Evolutionary conservation across 30 jellyfish, hydroid and myxozoan species (phyloP), one percentile per base, ranked within the genome.

Genomic region (Turritopsis dohrnii): DNA sequence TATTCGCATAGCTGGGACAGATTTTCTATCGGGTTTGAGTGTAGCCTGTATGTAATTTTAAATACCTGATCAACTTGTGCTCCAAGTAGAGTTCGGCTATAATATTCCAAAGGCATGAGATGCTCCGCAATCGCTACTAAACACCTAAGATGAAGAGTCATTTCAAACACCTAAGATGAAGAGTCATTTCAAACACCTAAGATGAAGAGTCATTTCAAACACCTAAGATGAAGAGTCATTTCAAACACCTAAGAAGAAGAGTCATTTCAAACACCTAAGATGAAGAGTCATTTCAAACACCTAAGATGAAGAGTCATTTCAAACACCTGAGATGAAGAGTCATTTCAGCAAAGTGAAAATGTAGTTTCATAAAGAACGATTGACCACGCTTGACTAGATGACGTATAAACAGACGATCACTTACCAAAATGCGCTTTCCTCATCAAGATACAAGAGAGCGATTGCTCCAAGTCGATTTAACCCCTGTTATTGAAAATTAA

Each of bases 1-100:
- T n/a, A n/a, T n/a, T n/a, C n/a, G n/a, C n/a, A n/a, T n/a, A n/a
- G n/a, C n/a, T n/a, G n/a, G n/a, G n/a, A n/a, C n/a, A n/a, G n/a
- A n/a, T n/a, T n/a, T n/a, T n/a, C n/a, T n/a, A n/a, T n/a, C n/a
- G n/a, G n/a, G n/a, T 21, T 54, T 54, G 72, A 54, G n/a, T 16
- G 72, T 54, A 18, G n/a, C n/a, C n/a, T n/a, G n/a, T n/a, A n/a
- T n/a, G 24, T 19, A 21, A 17, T 54, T 23, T 54, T 25, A 21
- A 21, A 52, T 69, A 90, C 97, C 96, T 91, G 97, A 80, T 91
- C 97, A 65, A 88, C 75, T 72, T 91, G 97, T 13, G 97, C 97
- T 66, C 96, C 97, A 28, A 87, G 83, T 52, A 91, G 84, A 52
- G 96, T 82, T 53, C 87, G 54, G 52, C 88, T 83, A 52, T 87